Base-by-base conservation (phyloP, 2,113 vertebrate genomes). In the Gambusia affinis region DNA sequence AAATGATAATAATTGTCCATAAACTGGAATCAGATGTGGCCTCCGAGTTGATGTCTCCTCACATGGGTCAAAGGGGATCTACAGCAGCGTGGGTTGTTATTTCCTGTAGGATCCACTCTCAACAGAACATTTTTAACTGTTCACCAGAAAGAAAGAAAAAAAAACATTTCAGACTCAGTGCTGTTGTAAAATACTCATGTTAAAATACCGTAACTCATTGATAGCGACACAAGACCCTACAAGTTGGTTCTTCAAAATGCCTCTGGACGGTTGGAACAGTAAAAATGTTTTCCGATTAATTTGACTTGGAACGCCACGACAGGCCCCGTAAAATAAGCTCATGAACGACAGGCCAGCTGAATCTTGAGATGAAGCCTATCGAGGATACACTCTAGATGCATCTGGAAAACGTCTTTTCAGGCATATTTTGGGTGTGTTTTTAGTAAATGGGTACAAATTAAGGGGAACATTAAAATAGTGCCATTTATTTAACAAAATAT, bases 21-120 rank as follows among this genome's bases (percentile, higher is more conserved):
- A 66, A 89, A 93, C 90, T 86, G n/a, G 72, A 86, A 74, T 91
- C 91, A 91, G 85, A 89, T 93, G 92, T 90, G 70, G 70, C 83
- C 60, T 84, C 64, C 17, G 12, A 14, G 78, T 70, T 37, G 70
- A 86, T 70, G 83, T 85, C 69, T 62, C 29, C 29, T 63, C 10
- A 57, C 51, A 24, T 3, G 51, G 51, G 51, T 57, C 51, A 57
- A 17, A n/a, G 22, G 22, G 51, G 22, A 57, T 57, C 17, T n/a
- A 11, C 51, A n/a, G 17, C 61, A 31, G 61, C 30, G 61, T 63
- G 61, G 29, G 61, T 22, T 63, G 61, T 31, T 47, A 19, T 47
- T 57, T 57, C 51, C 51, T 57, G 51, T 54, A 24, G 7, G 51
- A 57, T n/a, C 51, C 19, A 24, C 17, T 57, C 51, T n/a, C 24